A percentile compares a stretch with the other conserved stretches of the same genome.
phyloP scores from a whole-genome alignment of 2,113 vertebrate genomes.

The western clawed frog (Xenopus tropicalis) region DNA sequence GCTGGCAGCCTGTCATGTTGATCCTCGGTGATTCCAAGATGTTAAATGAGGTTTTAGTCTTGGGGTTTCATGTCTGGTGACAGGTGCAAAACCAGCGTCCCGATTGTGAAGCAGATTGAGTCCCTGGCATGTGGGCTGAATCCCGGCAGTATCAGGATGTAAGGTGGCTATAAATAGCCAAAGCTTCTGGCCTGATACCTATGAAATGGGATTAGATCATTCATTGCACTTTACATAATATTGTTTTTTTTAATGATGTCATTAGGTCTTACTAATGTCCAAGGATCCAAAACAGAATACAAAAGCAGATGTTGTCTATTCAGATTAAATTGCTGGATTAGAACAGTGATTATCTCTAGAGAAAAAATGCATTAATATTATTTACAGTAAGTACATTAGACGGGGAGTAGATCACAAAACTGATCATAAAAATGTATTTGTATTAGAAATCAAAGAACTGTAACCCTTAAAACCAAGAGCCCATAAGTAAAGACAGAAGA shows the following conservation, averaged over 20 bases:
- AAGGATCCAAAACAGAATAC: neutral
- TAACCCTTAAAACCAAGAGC: too few relatives aligned
- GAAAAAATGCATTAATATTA: too few relatives aligned
- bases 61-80: conserved; percentile 13
- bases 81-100: conserved; percentile 31
- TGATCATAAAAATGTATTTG: too few relatives aligned
- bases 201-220: conserved; percentile 30
- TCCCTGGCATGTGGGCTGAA: conserved; percentile 35
- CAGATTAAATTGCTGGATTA: neutral
- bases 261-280: neutral
- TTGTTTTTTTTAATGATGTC: conserved; percentile 7
- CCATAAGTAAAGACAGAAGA: too few relatives aligned
- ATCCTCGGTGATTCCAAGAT: conserved; percentile 10
- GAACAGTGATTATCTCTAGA: neutral
- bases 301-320: neutral
- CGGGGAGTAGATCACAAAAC: too few relatives aligned
- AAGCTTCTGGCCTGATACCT: conserved; percentile 10
- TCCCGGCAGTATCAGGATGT: conserved; percentile 15
- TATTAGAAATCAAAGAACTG: too few relatives aligned
- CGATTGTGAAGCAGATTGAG: conserved; percentile 32
- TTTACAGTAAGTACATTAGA: too few relatives aligned
- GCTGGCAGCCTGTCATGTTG: too few relatives aligned
- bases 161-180: conserved; percentile 28
- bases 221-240: conserved; percentile 15
- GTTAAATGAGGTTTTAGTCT: conserved; percentile 1